Evolutionary conservation across 2,888 invertebrate genomes (phyloP), one percentile per base, ranked within the genome.

Genomic region (Pocota personata): DNA sequence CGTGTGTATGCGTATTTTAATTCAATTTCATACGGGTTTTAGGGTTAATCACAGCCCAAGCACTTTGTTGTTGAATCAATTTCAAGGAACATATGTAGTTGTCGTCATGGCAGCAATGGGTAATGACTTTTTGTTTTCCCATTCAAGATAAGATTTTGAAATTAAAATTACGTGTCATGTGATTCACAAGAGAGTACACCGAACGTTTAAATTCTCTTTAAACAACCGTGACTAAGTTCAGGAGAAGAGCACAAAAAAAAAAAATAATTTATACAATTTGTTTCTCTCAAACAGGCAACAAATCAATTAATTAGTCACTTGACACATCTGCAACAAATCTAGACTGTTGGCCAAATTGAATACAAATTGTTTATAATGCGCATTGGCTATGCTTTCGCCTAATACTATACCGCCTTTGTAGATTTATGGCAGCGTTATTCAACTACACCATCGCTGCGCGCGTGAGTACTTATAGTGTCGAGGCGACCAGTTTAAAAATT

Each of bases 141-240:
- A 35, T 71, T 66, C 14, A 19, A 64, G 82, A 82, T 82, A 77
- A 82, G 66, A 66, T 32, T 52, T 67, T 37, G 16, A 30, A 55
- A 76, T 50, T 37, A 57, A 37, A 77, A 58, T 43, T 43, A 46
- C 27, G 76, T 50, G 58, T 72, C 82, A 82, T 82, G 77, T 82
- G 82, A 82, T 72, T 52, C 43, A 58, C 37, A 50, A 21, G 16
- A 32, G 14, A 43, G 21, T n/a, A n/a, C 19, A 40, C 37, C 27
- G 27, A 50, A 32, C 7, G n/a, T n/a, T 14, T 2, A 43, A 35
- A 32, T 43, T 40, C 62, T 46, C 43, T 32, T 1, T 30, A 52
- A 37, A 35, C 14, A 27, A 67, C 37, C 35, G n/a, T 52, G 67
- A 67, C 52, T 67, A 37, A 8, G 8, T 66, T 19, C 14, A 46